Evolutionary conservation across 2,888 invertebrate genomes (phyloP).

Genomic region (Phaonia tiefii): DNA sequence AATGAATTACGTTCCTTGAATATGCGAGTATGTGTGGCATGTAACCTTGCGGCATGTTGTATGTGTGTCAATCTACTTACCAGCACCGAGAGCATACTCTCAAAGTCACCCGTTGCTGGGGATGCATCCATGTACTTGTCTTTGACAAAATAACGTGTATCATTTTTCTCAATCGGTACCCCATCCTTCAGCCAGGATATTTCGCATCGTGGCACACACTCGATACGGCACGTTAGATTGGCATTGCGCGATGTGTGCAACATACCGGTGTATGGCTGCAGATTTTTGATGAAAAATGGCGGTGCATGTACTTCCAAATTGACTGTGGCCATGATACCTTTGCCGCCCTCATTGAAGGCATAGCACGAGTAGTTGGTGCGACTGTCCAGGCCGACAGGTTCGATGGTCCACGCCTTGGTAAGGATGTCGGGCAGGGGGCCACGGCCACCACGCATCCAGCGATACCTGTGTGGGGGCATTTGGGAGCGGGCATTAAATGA

Average conservation of each 20-base stretch:
- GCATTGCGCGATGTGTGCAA: slow-evolving; percentile 88
- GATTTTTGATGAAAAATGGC: slow-evolving; percentile 92
- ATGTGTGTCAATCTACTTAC: slow-evolving; percentile 80
- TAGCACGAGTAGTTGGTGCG: slow-evolving; percentile 94
- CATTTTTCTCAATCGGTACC: slow-evolving; percentile 83
- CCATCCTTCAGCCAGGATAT: slow-evolving; percentile 93
- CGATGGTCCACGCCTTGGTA: slow-evolving; percentile 89
- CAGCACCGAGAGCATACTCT: slow-evolving; percentile 93
- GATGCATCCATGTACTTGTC: slow-evolving; percentile 87
- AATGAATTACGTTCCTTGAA: neutral
- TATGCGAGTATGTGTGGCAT: neutral
- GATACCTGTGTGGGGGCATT: slow-evolving; percentile 82
- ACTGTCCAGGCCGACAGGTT: slow-evolving; percentile 91
- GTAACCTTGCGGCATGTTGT: neutral
- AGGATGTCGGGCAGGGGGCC: slow-evolving; percentile 83
- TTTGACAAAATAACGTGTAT: slow-evolving; percentile 85
- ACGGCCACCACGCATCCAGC: slow-evolving; percentile 90
- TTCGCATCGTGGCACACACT: slow-evolving; percentile 92
- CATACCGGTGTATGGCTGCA: slow-evolving; percentile 90
- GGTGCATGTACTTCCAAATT: slow-evolving; percentile 90
- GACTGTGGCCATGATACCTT: slow-evolving; percentile 85
- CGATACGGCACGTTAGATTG: slow-evolving; percentile 92
- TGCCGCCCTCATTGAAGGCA: slow-evolving; percentile 92
- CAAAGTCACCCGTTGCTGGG: slow-evolving; percentile 91
- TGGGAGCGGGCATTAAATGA: slow-evolving; percentile 76